phyloP scores from a whole-genome alignment of 2,797 vertebrate genomes.

The Antrozous pallidus region DNA sequence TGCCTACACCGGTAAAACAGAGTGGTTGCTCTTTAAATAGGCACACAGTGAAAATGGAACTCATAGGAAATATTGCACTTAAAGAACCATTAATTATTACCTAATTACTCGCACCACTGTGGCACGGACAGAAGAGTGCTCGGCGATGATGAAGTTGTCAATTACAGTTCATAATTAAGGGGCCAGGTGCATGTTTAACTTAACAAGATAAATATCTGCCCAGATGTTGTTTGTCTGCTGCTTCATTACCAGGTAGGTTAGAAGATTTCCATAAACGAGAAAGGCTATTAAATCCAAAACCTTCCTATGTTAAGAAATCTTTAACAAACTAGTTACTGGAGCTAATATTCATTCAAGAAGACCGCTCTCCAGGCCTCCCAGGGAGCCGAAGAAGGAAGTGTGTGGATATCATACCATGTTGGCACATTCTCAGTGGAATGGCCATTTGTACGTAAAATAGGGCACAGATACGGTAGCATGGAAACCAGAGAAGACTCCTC shows the following conservation, averaged over 20 bases:
- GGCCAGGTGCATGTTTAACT: conserved; percentile 84
- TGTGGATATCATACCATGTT: not conserved
- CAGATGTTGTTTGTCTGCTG: conserved; percentile 82
- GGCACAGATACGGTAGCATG: not conserved
- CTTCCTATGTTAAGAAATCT: conserved; percentile 56
- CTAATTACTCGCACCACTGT: conserved; percentile 79
- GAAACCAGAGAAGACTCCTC: not conserved
- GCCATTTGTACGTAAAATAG: not conserved
- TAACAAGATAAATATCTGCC: conserved; percentile 84
- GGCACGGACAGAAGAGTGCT: conserved; percentile 73
- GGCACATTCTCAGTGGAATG: not conserved
- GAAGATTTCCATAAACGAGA: conserved; percentile 72
- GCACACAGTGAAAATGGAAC: conserved; percentile 61
- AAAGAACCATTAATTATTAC: conserved; percentile 81
- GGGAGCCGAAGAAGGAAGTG: not conserved
- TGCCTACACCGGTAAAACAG: conserved; percentile 34
- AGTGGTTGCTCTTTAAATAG: conserved; percentile 63
- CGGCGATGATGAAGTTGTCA: conserved; percentile 79
- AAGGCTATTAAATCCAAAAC: conserved; percentile 65
- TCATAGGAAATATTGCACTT: conserved; percentile 73
- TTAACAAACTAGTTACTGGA: conserved; percentile 1
- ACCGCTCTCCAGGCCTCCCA: not conserved
- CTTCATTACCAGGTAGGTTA: conserved; percentile 78
- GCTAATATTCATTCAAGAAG: not conserved
- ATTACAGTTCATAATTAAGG: conserved; percentile 85